These are phyloP conservation scores for Hydroisotoma schaefferi DNA, from an alignment of 2,888 invertebrate species.

Conservation along the genomic window DNA sequence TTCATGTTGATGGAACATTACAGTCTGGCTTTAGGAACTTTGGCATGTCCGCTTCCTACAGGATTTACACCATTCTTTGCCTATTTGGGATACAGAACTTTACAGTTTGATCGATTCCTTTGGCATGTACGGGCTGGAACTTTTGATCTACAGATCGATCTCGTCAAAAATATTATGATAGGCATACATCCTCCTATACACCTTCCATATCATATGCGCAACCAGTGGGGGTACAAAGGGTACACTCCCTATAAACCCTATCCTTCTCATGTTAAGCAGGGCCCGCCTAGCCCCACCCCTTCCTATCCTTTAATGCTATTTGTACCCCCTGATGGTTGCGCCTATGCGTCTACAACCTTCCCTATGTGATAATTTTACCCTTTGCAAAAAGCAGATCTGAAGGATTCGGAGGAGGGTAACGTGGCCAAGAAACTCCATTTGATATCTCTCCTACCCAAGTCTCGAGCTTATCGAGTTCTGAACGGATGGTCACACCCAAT, in stretches of 20 bases:
- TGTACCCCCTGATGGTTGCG: background rate
- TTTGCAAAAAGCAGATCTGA: conserved; percentile 43
- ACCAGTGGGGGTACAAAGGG: too few species aligned
- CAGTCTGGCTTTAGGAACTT: conserved; percentile 68
- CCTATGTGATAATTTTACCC: conserved; percentile 12
- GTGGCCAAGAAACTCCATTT: conserved; percentile 69
- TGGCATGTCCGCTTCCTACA: conserved; percentile 78
- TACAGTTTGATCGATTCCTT: conserved; percentile 72
- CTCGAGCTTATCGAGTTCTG: conserved; percentile 71
- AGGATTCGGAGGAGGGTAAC: conserved; percentile 54
- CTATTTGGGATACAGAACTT: conserved; percentile 74
- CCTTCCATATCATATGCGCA: too few species aligned
- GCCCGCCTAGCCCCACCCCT: too few species aligned
- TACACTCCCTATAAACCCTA: background rate
- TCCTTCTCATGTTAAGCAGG: background rate
- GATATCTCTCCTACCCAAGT: conserved; percentile 69
- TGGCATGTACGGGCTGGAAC: conserved; percentile 81
- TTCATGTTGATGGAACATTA: conserved; percentile 79
- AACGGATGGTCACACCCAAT: conserved; percentile 74
- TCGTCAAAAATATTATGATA: conserved; percentile 76
- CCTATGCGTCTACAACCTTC: background rate
- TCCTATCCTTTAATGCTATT: background rate
- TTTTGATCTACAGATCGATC: conserved; percentile 81
- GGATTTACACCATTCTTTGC: conserved; percentile 87
- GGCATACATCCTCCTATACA: too few species aligned